Base-by-base conservation (phyloP, 2,113 vertebrate genomes). In the Macquaria ambigua region DNA sequence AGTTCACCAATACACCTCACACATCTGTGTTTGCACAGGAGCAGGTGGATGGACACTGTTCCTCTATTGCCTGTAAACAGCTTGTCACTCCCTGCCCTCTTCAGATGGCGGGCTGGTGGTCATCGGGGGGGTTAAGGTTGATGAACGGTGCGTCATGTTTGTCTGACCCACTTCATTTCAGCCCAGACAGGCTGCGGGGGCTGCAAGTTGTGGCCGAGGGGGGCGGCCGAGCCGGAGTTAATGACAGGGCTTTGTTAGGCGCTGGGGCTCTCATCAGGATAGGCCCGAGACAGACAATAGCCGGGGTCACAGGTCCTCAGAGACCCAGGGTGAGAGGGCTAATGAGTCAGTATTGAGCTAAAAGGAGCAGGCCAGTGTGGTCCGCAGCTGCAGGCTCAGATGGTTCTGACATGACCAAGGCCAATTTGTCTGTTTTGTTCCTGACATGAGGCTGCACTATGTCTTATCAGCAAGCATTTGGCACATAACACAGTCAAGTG, bases 191-290 rank as follows among this genome's bases (percentile, higher is more conserved):
- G 77, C 84, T 59, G 84, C 12, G 39, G 89, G 68, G 82, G 83
- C 81, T 64, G 78, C 46, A 79, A 66, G 77, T 72, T 67, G 86
- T 58, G 78, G 84, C 64, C 37, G 25, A 80, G 67, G 67, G 81
- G 79, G 62, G 39, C 78, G 81, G 77, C 66, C 59, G n/a, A 85
- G 87, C 72, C 15, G 31, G 88, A 91, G 85, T 87, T 90, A 92
- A 93, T 90, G 88, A 87, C 83, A 37, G n/a, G 82, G 86, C 87
- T 94, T 94, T 95, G 91, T 93, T 86, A 1, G 37, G 73, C 12
- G 31, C 68, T 50, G 16, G 67, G 81, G 75, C 78, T 85, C 85
- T 67, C 28, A 68, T 81, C 71, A 64, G 71, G 82, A 83, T 25
- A 73, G 87, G 88, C 48, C 68, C 5, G 3, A 62, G 74, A 74